Conservation (phyloP, 2,113 vertebrate species). For the Colinus virginianus region DNA sequence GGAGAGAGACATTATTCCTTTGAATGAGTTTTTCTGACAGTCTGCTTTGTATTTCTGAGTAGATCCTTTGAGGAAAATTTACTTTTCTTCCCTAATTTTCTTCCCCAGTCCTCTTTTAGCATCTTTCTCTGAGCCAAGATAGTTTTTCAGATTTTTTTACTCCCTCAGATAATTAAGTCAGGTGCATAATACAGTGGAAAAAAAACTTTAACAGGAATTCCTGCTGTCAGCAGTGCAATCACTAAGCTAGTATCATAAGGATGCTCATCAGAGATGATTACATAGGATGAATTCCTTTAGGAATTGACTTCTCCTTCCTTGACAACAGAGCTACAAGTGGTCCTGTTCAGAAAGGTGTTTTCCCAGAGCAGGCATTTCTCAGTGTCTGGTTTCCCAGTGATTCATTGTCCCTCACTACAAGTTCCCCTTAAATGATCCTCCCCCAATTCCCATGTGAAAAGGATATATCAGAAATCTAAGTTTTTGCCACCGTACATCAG, state of each 20-base stretch:
- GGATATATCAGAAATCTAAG: neutral
- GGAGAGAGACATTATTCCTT: neutral
- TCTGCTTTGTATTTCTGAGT: neutral
- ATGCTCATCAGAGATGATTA: neutral
- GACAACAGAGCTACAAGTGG: neutral
- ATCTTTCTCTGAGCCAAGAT: neutral
- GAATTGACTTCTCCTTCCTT: neutral
- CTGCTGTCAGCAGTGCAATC: neutral
- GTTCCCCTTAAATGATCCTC: neutral
- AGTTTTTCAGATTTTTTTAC: neutral
- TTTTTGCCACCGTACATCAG: neutral
- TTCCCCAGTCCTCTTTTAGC: neutral
- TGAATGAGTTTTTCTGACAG: neutral
- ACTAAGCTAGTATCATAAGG: neutral
- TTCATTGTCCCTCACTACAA: neutral
- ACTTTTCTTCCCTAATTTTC: neutral
- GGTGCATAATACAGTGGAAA: neutral
- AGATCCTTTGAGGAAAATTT: neutral
- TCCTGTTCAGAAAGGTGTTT: neutral
- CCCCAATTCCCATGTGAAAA: neutral
- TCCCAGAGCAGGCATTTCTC: neutral
- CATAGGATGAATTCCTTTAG: neutral
- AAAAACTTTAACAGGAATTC: neutral
- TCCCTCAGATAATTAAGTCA: neutral
- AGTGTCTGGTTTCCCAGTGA: neutral